Percentiles rank a stretch among this genome's conserved stretches.
phyloP scores from a whole-genome alignment of 2,113 vertebrate genomes.

The Azemiops feae region DNA sequence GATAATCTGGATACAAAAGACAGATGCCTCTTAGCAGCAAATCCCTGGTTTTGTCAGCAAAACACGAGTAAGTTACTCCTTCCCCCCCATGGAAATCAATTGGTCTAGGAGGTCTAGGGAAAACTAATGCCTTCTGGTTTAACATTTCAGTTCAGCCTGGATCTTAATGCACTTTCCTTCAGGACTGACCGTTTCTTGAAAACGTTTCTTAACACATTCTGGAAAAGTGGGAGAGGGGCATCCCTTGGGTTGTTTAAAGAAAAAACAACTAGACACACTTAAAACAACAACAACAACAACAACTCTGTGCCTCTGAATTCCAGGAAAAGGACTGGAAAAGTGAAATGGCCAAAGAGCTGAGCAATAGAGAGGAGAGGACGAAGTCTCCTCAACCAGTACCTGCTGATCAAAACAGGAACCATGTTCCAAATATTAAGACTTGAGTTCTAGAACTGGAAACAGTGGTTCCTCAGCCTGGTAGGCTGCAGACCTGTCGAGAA shows the following conservation, averaged over 20 bases:
- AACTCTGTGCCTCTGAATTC: neutral
- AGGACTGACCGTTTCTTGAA: neutral
- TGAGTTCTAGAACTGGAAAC: neutral
- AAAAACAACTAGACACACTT: neutral
- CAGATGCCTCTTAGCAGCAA: neutral
- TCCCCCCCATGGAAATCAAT: neutral
- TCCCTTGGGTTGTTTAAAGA: neutral
- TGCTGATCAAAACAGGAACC: neutral
- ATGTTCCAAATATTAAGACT: no score
- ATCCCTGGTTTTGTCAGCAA: neutral
- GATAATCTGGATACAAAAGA: neutral
- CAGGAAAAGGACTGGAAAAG: neutral
- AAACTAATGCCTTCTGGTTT: neutral
- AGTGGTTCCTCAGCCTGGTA: neutral
- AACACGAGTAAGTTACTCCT: neutral
- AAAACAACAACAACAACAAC: neutral
- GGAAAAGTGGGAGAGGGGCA: neutral
- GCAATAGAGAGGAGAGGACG: no score
- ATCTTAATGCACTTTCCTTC: neutral
- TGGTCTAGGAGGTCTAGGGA: no score
- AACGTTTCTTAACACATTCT: neutral
- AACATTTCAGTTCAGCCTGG: neutral
- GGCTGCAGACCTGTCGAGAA: neutral
- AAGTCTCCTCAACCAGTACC: no score
- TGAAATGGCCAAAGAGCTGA: neutral